phyloP scores from a whole-genome alignment of 2,113 vertebrate species.

The Argyrosomus japonicus region DNA sequence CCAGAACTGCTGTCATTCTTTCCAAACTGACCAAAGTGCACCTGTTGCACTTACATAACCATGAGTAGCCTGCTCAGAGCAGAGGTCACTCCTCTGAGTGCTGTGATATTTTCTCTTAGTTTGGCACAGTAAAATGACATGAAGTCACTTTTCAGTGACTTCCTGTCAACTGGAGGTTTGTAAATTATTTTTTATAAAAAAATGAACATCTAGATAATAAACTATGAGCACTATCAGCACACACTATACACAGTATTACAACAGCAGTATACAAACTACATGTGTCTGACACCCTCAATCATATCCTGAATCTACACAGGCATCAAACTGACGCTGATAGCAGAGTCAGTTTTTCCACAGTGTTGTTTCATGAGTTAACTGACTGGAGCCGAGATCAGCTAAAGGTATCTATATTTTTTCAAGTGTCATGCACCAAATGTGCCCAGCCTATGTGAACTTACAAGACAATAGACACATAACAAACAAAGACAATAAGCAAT shows the following conservation, averaged over 20 bases:
- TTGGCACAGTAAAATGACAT: neutral
- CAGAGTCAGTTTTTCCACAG: neutral
- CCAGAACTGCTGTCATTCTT: neutral
- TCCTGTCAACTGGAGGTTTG: neutral
- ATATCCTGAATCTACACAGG: neutral
- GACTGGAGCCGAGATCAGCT: no score
- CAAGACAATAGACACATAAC: no score
- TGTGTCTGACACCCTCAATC: neutral
- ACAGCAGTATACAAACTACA: neutral
- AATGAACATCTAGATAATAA: neutral
- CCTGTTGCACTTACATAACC: conserved; percentile 45
- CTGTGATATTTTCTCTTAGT: neutral
- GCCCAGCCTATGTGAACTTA: no score
- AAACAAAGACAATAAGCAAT: no score
- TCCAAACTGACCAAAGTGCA: conserved; percentile 59
- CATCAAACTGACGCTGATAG: neutral
- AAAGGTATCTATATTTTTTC: no score
- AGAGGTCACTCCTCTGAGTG: conserved; percentile 8
- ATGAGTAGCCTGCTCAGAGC: neutral
- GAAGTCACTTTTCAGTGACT: neutral
- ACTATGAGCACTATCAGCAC: neutral
- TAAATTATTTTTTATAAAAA: neutral
- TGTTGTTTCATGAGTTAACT: neutral
- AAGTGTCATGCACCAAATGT: no score
- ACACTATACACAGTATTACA: neutral